Conservation (phyloP, 2,888 invertebrate genomes). For the Xylophagus ater region DNA sequence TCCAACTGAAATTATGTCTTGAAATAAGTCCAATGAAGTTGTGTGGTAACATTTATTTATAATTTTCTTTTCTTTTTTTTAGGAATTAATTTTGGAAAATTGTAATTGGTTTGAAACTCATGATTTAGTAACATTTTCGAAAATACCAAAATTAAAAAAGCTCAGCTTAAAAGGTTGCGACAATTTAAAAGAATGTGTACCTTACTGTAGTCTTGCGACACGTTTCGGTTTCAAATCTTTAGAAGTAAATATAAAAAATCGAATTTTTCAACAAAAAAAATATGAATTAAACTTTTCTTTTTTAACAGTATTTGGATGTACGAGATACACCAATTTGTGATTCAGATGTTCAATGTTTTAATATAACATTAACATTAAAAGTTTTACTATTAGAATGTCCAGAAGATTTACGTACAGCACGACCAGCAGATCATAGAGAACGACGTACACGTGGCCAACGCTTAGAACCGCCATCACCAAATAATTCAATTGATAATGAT, state of each 20-base stretch:
- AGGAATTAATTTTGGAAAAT: conserved; percentile 59
- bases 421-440: conserved; percentile 9
- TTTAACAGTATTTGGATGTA: conserved; percentile 42
- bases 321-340: conserved; percentile 47
- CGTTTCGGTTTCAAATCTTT: conserved; percentile 50
- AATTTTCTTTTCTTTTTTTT: conserved; percentile 21
- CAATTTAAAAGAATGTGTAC: conserved; percentile 57
- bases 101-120: conserved; percentile 67
- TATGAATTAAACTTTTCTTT: too few species aligned
- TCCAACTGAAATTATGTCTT: too few species aligned
- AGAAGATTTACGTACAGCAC: conserved; percentile 15
- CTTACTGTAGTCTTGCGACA: conserved; percentile 64
- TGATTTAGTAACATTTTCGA: conserved; percentile 60
- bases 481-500: neutral
- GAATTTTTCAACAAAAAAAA: conserved; percentile 6
- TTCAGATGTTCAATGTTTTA: conserved; percentile 48
- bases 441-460: conserved; percentile 1
- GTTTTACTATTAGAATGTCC: conserved; percentile 45
- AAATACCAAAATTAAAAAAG: conserved; percentile 49
- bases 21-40: too few species aligned
- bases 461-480: neutral
- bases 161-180: conserved; percentile 54
- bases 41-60: conserved; percentile 1
- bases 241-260: conserved; percentile 23
- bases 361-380: conserved; percentile 41